A percentile compares a stretch with the other conserved stretches of the same genome.
These are phyloP conservation scores for Steinernema khuongi DNA, from an alignment of 1,140 invertebrate genomes.

Conservation along the genomic window DNA sequence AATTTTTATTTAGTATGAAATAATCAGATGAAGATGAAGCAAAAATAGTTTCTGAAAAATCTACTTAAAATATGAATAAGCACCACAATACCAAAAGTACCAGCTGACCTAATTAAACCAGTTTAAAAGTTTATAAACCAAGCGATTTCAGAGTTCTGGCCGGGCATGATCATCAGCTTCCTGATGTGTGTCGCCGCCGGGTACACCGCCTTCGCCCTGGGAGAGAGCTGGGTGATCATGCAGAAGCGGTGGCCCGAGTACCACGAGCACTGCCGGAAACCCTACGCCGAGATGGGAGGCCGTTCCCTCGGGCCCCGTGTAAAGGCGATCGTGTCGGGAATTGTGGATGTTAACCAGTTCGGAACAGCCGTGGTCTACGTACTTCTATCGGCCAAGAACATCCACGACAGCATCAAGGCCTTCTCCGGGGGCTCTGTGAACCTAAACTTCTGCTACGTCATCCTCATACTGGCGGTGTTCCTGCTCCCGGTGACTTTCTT, in stretches of 20 bases:
- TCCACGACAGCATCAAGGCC: constrained; percentile 63
- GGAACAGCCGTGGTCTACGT: constrained; percentile 70
- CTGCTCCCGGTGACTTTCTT: constrained; percentile 69
- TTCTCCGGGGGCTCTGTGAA: constrained; percentile 61
- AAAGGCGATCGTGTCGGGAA: constrained; percentile 64
- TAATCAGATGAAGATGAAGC: neutral
- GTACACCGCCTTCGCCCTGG: constrained; percentile 60
- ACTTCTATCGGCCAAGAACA: constrained; percentile 66
- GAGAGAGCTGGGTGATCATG: constrained; percentile 70
- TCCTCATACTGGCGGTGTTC: constrained; percentile 66
- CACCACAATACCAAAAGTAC: no score
- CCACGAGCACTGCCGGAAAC: constrained; percentile 65
- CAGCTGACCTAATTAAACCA: no score
- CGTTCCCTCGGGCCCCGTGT: constrained; percentile 65
- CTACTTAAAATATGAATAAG: no score
- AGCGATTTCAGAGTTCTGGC: constrained; percentile 37
- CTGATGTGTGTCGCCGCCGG: constrained; percentile 36
- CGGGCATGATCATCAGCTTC: constrained; percentile 41
- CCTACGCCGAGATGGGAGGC: constrained; percentile 69
- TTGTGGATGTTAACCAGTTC: constrained; percentile 67
- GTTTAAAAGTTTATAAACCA: no score
- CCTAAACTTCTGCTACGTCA: constrained; percentile 67
- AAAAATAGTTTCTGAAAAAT: no score
- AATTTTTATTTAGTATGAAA: no score
- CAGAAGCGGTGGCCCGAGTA: constrained; percentile 67